phyloP scores from a whole-genome alignment of 2,888 invertebrate species.

The Cerastis rubricosa region DNA sequence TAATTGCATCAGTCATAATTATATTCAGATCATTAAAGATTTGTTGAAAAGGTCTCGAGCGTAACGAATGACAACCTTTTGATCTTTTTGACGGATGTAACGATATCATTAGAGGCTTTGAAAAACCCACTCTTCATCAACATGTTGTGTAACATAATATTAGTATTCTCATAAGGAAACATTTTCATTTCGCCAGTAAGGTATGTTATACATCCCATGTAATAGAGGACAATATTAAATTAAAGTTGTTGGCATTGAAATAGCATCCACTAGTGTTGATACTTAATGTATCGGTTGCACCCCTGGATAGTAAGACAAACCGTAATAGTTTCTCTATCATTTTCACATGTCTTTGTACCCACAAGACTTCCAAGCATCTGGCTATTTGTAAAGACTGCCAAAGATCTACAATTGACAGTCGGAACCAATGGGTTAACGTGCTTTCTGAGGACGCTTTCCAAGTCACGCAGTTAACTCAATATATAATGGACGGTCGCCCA shows the following conservation, averaged over 20 bases:
- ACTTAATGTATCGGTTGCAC: background rate
- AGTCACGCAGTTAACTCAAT: background rate
- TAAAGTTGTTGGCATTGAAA: background rate
- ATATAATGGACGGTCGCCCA: background rate
- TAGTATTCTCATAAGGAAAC: background rate
- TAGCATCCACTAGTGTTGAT: background rate
- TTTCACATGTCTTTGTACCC: no score
- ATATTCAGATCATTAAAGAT: background rate
- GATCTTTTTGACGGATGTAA: background rate
- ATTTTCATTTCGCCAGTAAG: no score
- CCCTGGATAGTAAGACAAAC: background rate
- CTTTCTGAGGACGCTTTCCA: no score
- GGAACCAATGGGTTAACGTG: background rate
- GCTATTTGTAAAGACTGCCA: background rate
- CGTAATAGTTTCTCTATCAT: background rate
- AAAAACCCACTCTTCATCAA: background rate
- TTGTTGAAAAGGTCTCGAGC: background rate
- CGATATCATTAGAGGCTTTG: background rate
- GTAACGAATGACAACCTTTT: background rate
- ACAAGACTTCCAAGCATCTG: background rate
- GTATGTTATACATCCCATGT: background rate
- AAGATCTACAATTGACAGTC: background rate
- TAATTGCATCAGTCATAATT: no score
- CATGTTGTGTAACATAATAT: background rate
- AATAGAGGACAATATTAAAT: background rate